Evolutionary conservation across 2,113 vertebrate species (phyloP), one percentile per base, ranked within the genome.

Genomic region (Notarius quadriscutis): DNA sequence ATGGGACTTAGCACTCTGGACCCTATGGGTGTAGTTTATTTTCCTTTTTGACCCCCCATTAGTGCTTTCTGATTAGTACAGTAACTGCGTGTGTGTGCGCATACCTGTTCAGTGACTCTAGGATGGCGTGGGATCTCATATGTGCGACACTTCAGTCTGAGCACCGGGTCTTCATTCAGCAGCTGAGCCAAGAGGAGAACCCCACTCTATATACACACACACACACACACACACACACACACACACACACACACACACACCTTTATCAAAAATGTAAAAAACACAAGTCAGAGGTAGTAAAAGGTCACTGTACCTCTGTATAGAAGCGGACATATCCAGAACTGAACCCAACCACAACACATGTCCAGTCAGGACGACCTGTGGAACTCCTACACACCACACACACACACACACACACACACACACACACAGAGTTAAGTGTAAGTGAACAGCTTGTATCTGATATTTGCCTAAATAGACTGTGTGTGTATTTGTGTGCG

Each of bases 281-380:
- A 17, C 53, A 30, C 11, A 81, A 30, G 11, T 51, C 63, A 27
- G 10, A 22, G 30, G 53, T 71, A 41, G 58, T 48, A 30, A 72
- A 81, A 75, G 8, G 15, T 58, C 0, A 58, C 20, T 1, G 90
- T 94, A 99, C 98, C 97, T 99, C 98, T 0, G 98, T 99, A 92
- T 99, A 99, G 94, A 99, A 99, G 41, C 97, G 97, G 5, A 99
- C 97, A 0, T 97, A 96, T 82, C 98, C 98, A 0, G 98, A 98
- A 0, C 96, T 98, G 92, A 99, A 99, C 81, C 98, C 98, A 86
- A 99, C 95, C 1, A 98, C 97, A 15, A 99, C 96, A 92, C 98
- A 99, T 8, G 98, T 99, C 98, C 98, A 99, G 92, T 99, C 98
- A 11, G 98, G 98, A 11, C 97, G 95, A 1, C 98, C 98, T 0